Conservation (phyloP, 2,888 invertebrate species). For the Pyrochroa serraticornis region DNA sequence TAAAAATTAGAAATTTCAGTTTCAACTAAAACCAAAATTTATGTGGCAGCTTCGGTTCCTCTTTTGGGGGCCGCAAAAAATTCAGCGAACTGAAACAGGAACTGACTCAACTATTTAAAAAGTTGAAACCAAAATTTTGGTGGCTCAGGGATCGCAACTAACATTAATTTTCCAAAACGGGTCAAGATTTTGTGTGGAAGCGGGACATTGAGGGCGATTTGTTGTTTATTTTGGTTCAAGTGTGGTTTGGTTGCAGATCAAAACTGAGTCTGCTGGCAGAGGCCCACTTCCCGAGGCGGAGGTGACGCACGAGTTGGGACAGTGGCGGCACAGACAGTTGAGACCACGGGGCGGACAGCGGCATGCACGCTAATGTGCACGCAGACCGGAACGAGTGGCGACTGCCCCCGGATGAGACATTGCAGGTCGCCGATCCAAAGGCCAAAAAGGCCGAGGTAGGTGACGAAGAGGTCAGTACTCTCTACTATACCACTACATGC, state of each 20-base stretch:
- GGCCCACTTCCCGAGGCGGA: conserved; percentile 28
- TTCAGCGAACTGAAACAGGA: too few species aligned
- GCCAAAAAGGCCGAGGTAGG: conserved; percentile 74
- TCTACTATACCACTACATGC: conserved; percentile 24
- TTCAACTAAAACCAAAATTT: too few species aligned
- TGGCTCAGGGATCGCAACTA: too few species aligned
- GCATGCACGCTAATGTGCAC: conserved; percentile 90
- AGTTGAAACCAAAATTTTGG: too few species aligned
- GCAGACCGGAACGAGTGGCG: conserved; percentile 91
- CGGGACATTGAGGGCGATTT: too few species aligned
- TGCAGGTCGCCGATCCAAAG: conserved; percentile 88
- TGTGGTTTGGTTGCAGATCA: conserved; percentile 26
- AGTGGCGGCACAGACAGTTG: conserved; percentile 58
- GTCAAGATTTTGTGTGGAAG: too few species aligned
- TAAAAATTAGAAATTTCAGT: too few species aligned
- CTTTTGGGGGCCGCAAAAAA: too few species aligned
- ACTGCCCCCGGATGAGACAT: conserved; percentile 89
- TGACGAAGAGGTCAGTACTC: conserved; percentile 66
- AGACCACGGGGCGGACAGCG: conserved; percentile 67
- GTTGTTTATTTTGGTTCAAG: too few species aligned
- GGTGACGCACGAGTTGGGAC: conserved; percentile 41
- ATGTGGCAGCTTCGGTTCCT: too few species aligned
- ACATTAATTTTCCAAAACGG: too few species aligned
- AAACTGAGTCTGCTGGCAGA: conserved; percentile 21
- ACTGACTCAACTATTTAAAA: too few species aligned